Conservation (phyloP, 2,113 vertebrate genomes). For the Symphodus melops region DNA sequence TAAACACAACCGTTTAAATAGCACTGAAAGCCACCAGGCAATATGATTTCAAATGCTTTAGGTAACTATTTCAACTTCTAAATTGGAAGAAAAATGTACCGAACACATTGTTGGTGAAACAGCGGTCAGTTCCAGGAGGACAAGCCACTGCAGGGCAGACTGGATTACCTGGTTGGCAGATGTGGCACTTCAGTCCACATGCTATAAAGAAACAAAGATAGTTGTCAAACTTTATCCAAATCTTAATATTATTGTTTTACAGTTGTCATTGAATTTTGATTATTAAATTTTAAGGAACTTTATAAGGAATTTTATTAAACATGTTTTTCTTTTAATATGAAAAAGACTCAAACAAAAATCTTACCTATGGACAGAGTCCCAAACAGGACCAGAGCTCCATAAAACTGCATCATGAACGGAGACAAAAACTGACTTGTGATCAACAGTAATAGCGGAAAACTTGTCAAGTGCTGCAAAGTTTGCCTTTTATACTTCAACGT, state of each 20-base stretch:
- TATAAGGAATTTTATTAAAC: too few relatives aligned
- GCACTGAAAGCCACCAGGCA: neutral
- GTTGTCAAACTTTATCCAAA: neutral
- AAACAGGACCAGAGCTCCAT: slow-evolving; percentile 1
- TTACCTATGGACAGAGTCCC: slow-evolving; percentile 16
- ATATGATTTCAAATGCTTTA: neutral
- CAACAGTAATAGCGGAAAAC: neutral
- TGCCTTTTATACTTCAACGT: neutral
- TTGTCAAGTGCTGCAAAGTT: neutral
- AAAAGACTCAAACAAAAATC: neutral
- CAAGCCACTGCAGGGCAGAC: slow-evolving; percentile 2
- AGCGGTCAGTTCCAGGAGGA: fast-evolving
- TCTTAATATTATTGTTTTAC: too few relatives aligned
- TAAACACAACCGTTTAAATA: neutral
- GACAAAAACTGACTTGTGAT: neutral
- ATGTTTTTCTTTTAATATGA: neutral
- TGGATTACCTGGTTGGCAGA: neutral
- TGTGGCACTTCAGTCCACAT: slow-evolving; percentile 21
- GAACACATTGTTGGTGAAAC: fast-evolving
- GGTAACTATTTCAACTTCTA: too few relatives aligned
- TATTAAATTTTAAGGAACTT: neutral
- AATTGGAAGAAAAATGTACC: slow-evolving; percentile 7
- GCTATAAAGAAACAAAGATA: slow-evolving; percentile 7
- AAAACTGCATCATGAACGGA: slow-evolving; percentile 2
- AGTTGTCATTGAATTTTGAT: too few relatives aligned